Conservation (phyloP, 2,888 invertebrate genomes). For the Leptarthrus brevirostris region DNA sequence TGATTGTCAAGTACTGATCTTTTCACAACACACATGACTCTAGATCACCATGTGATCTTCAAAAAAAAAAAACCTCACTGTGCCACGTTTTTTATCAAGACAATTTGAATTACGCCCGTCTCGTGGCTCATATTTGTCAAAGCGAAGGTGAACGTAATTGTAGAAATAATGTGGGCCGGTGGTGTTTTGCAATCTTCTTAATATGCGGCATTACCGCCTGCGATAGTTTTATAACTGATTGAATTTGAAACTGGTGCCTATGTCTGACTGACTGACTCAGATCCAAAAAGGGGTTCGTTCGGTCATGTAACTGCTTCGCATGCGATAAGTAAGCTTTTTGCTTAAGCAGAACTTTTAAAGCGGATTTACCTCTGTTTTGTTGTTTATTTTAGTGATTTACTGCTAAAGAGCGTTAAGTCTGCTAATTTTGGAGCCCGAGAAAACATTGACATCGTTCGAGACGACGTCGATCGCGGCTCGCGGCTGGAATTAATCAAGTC, state of each 20-base stretch:
- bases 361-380: conserved; percentile 14
- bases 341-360: background rate
- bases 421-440: conserved; percentile 8
- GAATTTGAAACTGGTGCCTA: background rate
- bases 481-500: conserved; percentile 21
- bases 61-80: background rate
- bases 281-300: background rate
- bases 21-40: too few species aligned
- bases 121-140: conserved; percentile 28
- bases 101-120: conserved; percentile 12
- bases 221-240: conserved; percentile 26
- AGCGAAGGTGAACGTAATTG: conserved; percentile 41
- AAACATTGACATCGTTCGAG: conserved; percentile 41
- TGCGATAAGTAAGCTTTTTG: conserved; percentile 3
- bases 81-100: background rate
- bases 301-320: conserved; percentile 15
- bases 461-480: background rate
- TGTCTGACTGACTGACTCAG: background rate
- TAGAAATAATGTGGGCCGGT: conserved; percentile 34
- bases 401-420: background rate
- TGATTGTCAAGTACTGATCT: too few species aligned
- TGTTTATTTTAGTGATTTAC: conserved; percentile 23
- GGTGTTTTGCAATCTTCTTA: conserved; percentile 27
- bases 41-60: too few species aligned
- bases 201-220: conserved; percentile 30